Evolutionary conservation across 2,888 invertebrate species (phyloP).

Genomic region (Drosophila algonquin): DNA sequence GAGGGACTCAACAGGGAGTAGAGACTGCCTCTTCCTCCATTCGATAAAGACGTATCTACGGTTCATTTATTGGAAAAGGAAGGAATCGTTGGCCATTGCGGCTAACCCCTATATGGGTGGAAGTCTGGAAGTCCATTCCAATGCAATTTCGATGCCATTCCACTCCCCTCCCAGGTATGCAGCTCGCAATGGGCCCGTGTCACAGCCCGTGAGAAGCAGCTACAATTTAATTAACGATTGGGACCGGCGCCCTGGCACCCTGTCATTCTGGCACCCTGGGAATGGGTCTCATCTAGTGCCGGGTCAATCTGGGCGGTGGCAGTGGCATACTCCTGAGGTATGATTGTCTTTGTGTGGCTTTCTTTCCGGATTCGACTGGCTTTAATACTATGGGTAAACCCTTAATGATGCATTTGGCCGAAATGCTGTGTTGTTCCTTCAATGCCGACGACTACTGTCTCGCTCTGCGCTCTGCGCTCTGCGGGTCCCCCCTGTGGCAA

Average conservation of each 20-base stretch:
- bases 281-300: too few species aligned
- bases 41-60: constrained; percentile 49
- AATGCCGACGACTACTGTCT: constrained; percentile 73
- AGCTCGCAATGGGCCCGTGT: constrained; percentile 3
- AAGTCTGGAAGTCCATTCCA: constrained; percentile 3
- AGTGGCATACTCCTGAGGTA: constrained; percentile 15
- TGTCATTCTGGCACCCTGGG: too few species aligned
- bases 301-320: too few species aligned
- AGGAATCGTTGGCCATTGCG: constrained; percentile 45
- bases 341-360: constrained; percentile 54
- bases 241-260: too few species aligned
- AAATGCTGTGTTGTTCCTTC: constrained; percentile 73
- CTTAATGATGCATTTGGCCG: constrained; percentile 77
- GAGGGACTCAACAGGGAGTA: constrained; percentile 14
- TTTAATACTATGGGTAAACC: constrained; percentile 69
- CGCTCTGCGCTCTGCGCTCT: background rate
- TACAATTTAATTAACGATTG: too few species aligned
- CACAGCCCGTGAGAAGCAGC: too few species aligned
- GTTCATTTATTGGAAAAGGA: constrained; percentile 37
- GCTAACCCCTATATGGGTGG: constrained; percentile 61
- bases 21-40: constrained; percentile 1
- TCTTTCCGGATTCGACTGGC: constrained; percentile 50
- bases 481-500: too few species aligned
- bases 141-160: constrained; percentile 21
- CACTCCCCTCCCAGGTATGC: constrained; percentile 21